Base-by-base conservation (phyloP, 2,888 invertebrate species). In the Luperina nickerlii region DNA sequence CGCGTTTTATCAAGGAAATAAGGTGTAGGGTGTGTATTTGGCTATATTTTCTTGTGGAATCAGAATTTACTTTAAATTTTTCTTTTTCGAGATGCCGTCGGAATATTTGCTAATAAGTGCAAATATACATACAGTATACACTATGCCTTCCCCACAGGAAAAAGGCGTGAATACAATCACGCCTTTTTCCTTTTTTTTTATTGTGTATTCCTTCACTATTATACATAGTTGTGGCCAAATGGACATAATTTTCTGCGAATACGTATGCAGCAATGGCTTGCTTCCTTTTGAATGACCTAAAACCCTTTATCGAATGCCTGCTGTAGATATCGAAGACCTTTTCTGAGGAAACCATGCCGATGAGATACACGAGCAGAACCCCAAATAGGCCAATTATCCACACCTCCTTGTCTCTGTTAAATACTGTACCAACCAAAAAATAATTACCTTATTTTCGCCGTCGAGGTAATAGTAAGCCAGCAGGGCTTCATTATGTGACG, bases 381-480 rank as follows among this genome's bases (percentile, higher is more conserved):
- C 9, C 13, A 51, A 42, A 62, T 13, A 42, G 2, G 27, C 9
- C 18, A 63, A n/a, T 51, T 51, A 76, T 76, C 8, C 3, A 18
- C 27, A 63, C 20, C 3, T 73, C 24, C 2, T 42, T 51, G 18
- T 27, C 15, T n/a, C 24, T 24, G 11, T 54, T 32, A 13, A 27
- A 54, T 54, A 38, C 9, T 7, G 9, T 76, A 57, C 24, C 13
- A 48, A 69, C 7, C 7, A 68, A 69, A 60, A 11, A 32, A 24
- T 9, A 67, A 51, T 73, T 86, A 98, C 98, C 97, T 98, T 98
- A 94, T 98, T 98, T 91, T 98, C 98, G 90, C 98, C 98, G 93
- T 99, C 99, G 93, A 98, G 98, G 94, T 99, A 99, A 95, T 99
- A 99, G 95, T 98, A 99, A 0, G 99, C 98, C 97, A 99, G 98